Evolutionary conservation across 2,113 vertebrate genomes (phyloP), one percentile per base, ranked within the genome.

Genomic region (Elephantulus edwardii): DNA sequence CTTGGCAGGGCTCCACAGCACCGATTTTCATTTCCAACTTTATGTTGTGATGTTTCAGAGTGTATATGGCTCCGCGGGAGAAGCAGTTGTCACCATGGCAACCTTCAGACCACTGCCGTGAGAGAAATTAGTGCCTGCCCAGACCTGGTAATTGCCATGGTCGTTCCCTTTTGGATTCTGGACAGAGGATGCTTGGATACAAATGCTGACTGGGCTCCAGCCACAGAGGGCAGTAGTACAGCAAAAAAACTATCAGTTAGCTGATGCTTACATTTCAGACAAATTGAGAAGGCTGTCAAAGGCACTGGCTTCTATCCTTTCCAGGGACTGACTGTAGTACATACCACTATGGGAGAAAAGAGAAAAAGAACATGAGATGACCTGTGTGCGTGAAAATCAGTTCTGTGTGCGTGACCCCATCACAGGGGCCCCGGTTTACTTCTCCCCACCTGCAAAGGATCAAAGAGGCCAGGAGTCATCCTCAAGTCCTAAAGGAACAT

Each of bases 201-300:
- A 95, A 95, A 93, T 75, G 90, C 72, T 2, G n/a, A 95, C 93
- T 83, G 88, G 90, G 60, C 82, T 93, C 60, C 83, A 80, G 88
- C 85, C 92, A 95, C 87, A 0, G 8, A 89, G 77, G 89, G 94
- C 74, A 86, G 30, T 17, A 93, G 94, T 94, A 83, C 0, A 48
- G 82, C 24, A 20, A 13, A 66, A n/a, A 91, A 90, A 93, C 38
- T 91, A 84, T 93, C 91, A 93, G 90, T 93, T 22, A 96, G 88
- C 78, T 46, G 89, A 81, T 95, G 97, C 99, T 98, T 98, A 99
- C 99, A 99, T 98, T 98, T 99, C 98, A 94, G 97, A 96, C 96
- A 99, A 96, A 95, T 96, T 97, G 95, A 97, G 96, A 88, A 99
- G 98, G 95, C 94, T 98, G 94, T 98, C 97, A 97, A 99, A 99